These are phyloP conservation scores for Gracilinanus agilis DNA, from an alignment of 2,113 vertebrate genomes.

Conservation along the genomic window DNA sequence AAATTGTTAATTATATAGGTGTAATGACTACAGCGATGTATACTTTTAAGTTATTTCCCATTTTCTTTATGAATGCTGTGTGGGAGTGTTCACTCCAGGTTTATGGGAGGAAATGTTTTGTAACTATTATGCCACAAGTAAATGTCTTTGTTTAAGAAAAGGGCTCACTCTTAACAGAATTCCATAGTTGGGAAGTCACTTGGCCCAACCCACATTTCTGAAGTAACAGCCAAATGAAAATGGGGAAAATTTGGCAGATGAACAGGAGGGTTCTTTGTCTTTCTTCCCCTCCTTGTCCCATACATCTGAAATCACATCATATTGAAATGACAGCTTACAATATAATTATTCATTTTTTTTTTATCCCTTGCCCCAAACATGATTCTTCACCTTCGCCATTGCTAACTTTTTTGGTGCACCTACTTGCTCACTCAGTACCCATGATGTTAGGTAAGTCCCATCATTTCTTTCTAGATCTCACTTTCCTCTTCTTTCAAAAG, in stretches of 20 bases:
- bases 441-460: neutral
- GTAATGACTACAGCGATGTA: neutral
- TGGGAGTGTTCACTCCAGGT: neutral
- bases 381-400: neutral
- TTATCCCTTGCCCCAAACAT: neutral
- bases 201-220: neutral
- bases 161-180: neutral
- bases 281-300: neutral
- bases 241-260: neutral
- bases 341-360: neutral
- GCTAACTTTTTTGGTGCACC: neutral
- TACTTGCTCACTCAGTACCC: neutral
- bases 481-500: neutral
- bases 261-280: neutral
- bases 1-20: neutral
- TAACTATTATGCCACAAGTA: neutral
- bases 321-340: neutral
- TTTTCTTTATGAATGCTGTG: neutral
- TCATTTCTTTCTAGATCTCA: neutral
- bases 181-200: neutral
- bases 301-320: neutral
- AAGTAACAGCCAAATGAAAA: neutral
- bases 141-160: neutral
- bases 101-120: neutral
- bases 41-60: neutral